These are phyloP conservation scores for Dryas iulia DNA, from an alignment of 1,140 invertebrate genomes.

Conservation along the genomic window DNA sequence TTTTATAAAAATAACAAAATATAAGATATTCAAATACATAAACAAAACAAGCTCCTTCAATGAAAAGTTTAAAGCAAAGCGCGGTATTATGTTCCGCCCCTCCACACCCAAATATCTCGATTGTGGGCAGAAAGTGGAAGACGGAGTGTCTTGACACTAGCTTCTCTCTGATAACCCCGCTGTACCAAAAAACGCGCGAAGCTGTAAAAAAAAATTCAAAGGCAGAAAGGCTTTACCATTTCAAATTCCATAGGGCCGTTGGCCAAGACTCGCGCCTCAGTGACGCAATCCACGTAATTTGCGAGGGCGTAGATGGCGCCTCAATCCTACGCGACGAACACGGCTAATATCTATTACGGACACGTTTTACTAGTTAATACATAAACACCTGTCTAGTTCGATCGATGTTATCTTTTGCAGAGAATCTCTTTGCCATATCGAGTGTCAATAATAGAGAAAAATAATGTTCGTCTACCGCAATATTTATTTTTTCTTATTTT, in stretches of 20 bases:
- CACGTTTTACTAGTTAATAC: constrained; percentile 26
- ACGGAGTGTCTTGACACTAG: too few species aligned
- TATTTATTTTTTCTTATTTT: neutral
- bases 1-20: too few species aligned
- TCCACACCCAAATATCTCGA: too few species aligned
- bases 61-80: too few species aligned
- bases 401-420: neutral
- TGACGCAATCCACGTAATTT: constrained; percentile 22
- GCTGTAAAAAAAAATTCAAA: neutral
- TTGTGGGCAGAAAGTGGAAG: too few species aligned
- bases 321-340: constrained; percentile 44
- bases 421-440: neutral
- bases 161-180: too few species aligned
- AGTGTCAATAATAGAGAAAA: neutral
- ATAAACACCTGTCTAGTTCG: constrained; percentile 25
- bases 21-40: too few species aligned
- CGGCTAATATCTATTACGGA: constrained; percentile 40
- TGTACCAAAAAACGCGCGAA: neutral
- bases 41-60: too few species aligned
- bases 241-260: constrained; percentile 19
- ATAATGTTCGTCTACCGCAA: neutral
- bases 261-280: neutral
- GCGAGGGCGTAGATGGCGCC: constrained; percentile 49
- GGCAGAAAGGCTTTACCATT: neutral
- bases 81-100: too few species aligned